These are phyloP conservation scores for Apaloderma vittatum DNA, from an alignment of 2,113 vertebrate species.

Conservation along the genomic window DNA sequence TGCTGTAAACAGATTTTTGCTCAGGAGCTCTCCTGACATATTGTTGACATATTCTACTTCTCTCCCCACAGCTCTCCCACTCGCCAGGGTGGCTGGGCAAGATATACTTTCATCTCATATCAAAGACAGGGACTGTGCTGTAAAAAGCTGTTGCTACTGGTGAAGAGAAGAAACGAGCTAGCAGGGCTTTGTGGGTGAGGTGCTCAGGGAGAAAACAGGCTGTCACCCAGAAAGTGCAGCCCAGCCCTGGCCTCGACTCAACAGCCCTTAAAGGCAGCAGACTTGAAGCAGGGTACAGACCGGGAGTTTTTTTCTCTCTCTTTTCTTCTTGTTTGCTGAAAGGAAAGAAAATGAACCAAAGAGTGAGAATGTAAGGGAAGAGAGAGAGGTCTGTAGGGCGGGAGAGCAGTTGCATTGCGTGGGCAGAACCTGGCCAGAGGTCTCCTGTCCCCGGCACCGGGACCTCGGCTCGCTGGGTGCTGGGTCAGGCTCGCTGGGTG, in stretches of 20 bases:
- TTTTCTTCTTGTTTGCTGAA: not conserved
- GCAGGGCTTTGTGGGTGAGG: accelerated
- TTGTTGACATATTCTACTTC: not conserved
- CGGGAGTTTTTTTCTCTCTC: not conserved
- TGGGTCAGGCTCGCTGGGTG: not conserved
- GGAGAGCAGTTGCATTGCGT: not conserved
- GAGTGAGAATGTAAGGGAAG: not conserved
- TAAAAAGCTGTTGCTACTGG: not conserved
- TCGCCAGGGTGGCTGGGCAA: not conserved
- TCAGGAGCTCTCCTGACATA: not conserved
- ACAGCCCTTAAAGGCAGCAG: not conserved
- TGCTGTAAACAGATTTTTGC: not conserved
- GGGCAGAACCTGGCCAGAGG: not conserved
- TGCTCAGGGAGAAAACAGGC: not conserved
- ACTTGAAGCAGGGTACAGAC: not conserved
- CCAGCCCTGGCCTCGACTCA: not conserved
- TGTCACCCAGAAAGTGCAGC: not conserved
- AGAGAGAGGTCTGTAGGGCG: not conserved
- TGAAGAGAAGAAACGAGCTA: not conserved
- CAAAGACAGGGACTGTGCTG: not conserved
- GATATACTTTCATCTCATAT: not conserved
- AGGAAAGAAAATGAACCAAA: not conserved
- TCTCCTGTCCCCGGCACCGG: not conserved
- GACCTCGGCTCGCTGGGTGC: accelerated
- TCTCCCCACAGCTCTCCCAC: not conserved